phyloP scores from a whole-genome alignment of 2,797 vertebrate genomes.

The Bovichtus variegatus region DNA sequence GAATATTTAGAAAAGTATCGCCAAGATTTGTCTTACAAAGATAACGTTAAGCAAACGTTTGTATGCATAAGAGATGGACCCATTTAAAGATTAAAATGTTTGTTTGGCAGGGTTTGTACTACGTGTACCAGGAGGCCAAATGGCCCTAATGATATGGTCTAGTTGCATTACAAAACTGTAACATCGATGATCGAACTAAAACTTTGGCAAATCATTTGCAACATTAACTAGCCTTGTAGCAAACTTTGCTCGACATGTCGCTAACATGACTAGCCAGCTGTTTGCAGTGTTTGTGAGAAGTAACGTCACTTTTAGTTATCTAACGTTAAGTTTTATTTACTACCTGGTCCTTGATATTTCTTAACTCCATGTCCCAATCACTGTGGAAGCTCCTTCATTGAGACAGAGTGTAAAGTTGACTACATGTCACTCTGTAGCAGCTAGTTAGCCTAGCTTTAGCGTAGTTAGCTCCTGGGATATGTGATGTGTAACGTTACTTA shows the following conservation, averaged over 20 bases:
- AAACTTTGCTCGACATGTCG: slow-evolving; percentile 70
- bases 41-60: background rate
- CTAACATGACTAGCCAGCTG: slow-evolving; percentile 63
- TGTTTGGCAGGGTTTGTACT: background rate
- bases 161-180: background rate
- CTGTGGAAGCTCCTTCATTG: slow-evolving; percentile 81
- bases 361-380: slow-evolving; percentile 89
- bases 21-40: background rate
- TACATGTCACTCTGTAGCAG: slow-evolving; percentile 65
- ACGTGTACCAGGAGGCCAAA: background rate
- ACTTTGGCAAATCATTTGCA: background rate
- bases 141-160: background rate
- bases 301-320: slow-evolving; percentile 1
- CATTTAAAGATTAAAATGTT: slow-evolving; percentile 6
- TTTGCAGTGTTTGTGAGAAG: slow-evolving; percentile 26
- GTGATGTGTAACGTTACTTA: slow-evolving; percentile 29
- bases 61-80: background rate
- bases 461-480: slow-evolving; percentile 43
- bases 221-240: slow-evolving; percentile 25
- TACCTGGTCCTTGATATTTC: slow-evolving; percentile 94
- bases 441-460: slow-evolving; percentile 73
- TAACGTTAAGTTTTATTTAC: slow-evolving; percentile 13
- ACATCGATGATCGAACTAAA: background rate
- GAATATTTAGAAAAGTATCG: background rate
- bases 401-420: slow-evolving; percentile 57